phyloP scores from a whole-genome alignment of 2,888 invertebrate genomes.

The Nasonia oneida region DNA sequence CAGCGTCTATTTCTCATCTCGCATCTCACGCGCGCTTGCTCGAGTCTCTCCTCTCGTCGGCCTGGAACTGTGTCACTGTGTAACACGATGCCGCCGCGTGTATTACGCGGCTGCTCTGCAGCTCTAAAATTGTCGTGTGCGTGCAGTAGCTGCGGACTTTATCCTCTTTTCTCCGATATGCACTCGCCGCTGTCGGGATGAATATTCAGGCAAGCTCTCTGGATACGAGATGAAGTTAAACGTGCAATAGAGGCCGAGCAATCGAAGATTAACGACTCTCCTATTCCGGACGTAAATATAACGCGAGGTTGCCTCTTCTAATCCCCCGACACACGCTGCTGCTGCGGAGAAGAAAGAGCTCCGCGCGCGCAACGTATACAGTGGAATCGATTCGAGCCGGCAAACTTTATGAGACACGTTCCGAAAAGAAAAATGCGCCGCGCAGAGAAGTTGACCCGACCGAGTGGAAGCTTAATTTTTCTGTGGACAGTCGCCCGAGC shows the following conservation, averaged over 20 bases:
- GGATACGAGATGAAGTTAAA: neutral
- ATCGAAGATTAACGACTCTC: neutral
- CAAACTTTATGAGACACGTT: slow-evolving; percentile 43
- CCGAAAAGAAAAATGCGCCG: slow-evolving; percentile 17
- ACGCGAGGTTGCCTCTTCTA: neutral
- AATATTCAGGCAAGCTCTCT: neutral
- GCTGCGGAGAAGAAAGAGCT: neutral
- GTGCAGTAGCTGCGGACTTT: neutral
- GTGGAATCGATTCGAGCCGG: slow-evolving; percentile 28
- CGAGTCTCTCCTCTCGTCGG: no score
- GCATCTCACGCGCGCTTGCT: neutral
- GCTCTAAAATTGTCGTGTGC: neutral
- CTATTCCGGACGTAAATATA: neutral
- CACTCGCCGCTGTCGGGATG: neutral
- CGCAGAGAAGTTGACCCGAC: slow-evolving; percentile 7
- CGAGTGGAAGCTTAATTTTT: slow-evolving; percentile 47
- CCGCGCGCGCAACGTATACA: neutral
- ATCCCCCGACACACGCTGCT: neutral
- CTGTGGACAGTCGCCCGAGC: slow-evolving; percentile 27
- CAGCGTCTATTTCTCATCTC: neutral
- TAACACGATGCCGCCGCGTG: neutral
- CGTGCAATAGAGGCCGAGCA: neutral
- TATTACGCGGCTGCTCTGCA: neutral
- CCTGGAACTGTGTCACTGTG: neutral
- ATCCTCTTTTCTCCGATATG: neutral